phyloP scores from a whole-genome alignment of 2,113 vertebrate species.

The Onychorhynchus coronatus region DNA sequence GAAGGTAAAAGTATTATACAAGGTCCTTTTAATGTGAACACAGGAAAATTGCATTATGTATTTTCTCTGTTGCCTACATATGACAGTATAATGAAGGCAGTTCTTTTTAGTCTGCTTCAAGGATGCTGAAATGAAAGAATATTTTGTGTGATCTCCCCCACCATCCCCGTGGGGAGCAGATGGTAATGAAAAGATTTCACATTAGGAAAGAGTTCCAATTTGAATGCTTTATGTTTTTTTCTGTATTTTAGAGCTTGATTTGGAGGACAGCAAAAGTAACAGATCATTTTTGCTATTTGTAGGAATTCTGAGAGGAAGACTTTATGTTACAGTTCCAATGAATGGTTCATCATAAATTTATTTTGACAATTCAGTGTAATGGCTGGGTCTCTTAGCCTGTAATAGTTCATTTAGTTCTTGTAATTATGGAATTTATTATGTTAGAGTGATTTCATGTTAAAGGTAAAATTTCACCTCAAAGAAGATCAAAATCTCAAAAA shows the following conservation, averaged over 20 bases:
- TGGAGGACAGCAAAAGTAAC: background rate
- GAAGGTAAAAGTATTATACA: background rate
- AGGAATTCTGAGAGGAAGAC: background rate
- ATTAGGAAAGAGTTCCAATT: background rate
- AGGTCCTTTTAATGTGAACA: background rate
- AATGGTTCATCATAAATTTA: background rate
- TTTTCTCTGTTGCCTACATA: background rate
- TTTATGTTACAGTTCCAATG: background rate
- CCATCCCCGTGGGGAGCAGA: background rate
- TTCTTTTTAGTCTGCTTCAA: background rate
- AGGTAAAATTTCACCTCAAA: background rate
- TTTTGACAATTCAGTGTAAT: background rate
- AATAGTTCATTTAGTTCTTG: background rate
- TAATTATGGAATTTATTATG: background rate
- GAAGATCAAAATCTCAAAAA: background rate
- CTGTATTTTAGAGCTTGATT: background rate
- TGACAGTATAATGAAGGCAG: background rate
- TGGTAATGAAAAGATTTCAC: background rate
- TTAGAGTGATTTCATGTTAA: background rate
- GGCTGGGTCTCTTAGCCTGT: background rate
- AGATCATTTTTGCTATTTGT: background rate
- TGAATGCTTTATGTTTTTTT: background rate
- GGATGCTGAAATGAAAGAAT: background rate
- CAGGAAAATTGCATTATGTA: background rate
- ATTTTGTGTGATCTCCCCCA: background rate